Evolutionary conservation across 2,113 vertebrate species (phyloP).

Genomic region (Onychorhynchus coronatus): DNA sequence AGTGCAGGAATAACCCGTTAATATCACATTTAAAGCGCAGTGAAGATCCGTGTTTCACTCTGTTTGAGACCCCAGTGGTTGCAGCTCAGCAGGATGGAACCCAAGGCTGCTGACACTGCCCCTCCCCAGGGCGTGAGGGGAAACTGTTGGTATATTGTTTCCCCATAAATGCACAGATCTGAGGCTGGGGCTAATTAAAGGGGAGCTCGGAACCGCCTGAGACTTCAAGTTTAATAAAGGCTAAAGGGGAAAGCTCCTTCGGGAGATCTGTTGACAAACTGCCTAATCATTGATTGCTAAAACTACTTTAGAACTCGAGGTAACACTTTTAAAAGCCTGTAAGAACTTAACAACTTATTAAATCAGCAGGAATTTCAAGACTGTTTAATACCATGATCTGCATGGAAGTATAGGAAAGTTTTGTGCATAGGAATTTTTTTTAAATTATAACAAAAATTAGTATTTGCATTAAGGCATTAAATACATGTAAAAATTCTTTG

Average conservation of each 20-base stretch:
- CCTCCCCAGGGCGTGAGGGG: not conserved
- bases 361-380: not conserved
- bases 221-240: conserved; percentile 11
- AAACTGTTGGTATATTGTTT: not conserved
- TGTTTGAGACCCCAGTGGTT: not conserved
- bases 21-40: not conserved
- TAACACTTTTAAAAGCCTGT: not conserved
- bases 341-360: not conserved
- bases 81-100: not conserved
- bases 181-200: conserved; percentile 7
- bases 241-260: not conserved
- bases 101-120: not conserved
- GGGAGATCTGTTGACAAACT: conserved; percentile 28
- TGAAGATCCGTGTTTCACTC: not conserved
- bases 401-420: not conserved
- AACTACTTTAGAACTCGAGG: not conserved
- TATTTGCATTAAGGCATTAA: not conserved
- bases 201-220: not conserved
- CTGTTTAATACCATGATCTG: not conserved
- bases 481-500: not conserved
- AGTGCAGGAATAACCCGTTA: not conserved
- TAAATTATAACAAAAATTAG: not conserved
- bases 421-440: not conserved
- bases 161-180: not conserved
- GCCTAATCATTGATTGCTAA: not conserved